Evolutionary conservation across 2,113 vertebrate genomes (phyloP), one percentile per base, ranked within the genome.

Genomic region (human): DNA sequence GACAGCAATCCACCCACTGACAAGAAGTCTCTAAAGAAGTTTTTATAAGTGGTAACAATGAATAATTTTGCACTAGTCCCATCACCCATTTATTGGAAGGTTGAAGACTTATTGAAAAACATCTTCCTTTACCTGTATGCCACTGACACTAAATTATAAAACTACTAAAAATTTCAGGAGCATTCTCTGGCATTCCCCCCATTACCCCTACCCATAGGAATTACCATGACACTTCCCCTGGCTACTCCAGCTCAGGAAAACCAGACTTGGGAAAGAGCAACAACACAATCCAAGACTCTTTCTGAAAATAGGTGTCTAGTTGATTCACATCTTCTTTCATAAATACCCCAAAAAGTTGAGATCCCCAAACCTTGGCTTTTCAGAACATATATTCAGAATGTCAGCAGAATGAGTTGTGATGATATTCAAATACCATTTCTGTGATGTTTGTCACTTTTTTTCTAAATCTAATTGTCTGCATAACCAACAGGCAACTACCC

Each of bases 131-230:
- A 43, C n/a, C 13, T 85, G 25, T 90, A 84, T 75, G 32, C 68
- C 30, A 73, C 66, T 94, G n/a, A 68, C 61, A 55, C 70, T 83
- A 92, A 96, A 93, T 61, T 78, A 84, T 75, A 93, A 93, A 96
- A 82, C 68, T 89, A 86, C 66, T 78, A 64, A 88, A 83, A 96
- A 61, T n/a, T 75, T 64, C 11, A 76, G 64, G 55, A 82, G 8
- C 27, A 38, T 55, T 95, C 13, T 75, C 22, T 91, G 23, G 59
- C 50, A 90, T 75, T 84, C 38, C 78, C 9, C 25, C 12, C 5
- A 80, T 40, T 3, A 66, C 0, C 27, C 9, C 23, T 12, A 76
- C n/a, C 38, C 30, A 2, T 95, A 82, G 85, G 48, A 6, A 12
- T 93, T 86, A 83, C 25, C 22, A 73, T 83, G 43, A 55, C 45